These are phyloP conservation scores for Trichomycterus rosablanca DNA, from an alignment of 2,113 vertebrate species.

Conservation along the genomic window DNA sequence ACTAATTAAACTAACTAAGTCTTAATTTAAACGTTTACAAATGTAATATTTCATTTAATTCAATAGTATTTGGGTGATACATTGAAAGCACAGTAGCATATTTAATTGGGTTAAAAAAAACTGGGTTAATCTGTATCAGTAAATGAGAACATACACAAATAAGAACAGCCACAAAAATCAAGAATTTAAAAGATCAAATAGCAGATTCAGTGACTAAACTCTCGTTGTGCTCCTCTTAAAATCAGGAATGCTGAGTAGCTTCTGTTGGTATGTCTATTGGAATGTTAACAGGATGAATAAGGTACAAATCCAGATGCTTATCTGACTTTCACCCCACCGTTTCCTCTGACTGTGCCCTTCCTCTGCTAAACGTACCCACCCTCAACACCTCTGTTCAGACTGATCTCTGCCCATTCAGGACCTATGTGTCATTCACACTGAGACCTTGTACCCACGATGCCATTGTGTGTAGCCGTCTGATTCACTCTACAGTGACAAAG, in stretches of 20 bases:
- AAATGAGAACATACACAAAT: neutral
- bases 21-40: no score
- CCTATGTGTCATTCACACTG: neutral
- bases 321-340: conserved; percentile 33
- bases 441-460: neutral
- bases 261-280: conserved; percentile 15
- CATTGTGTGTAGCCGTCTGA: conserved; percentile 5
- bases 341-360: conserved; percentile 44
- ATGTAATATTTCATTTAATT: no score
- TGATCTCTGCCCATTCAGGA: no score
- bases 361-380: neutral
- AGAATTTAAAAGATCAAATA: conserved; percentile 8
- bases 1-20: no score
- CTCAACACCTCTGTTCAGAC: no score
- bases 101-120: no score
- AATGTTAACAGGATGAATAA: conserved; percentile 26
- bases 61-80: neutral
- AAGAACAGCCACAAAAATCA: no score
- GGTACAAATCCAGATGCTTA: conserved; percentile 40
- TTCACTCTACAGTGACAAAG: conserved; percentile 1
- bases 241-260: conserved; percentile 29
- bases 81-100: neutral
- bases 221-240: neutral
- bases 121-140: conserved; percentile 6
- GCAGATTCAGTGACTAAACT: neutral